These are phyloP conservation scores for Aphidius colemani DNA, from an alignment of 2,888 invertebrate genomes.

Conservation along the genomic window DNA sequence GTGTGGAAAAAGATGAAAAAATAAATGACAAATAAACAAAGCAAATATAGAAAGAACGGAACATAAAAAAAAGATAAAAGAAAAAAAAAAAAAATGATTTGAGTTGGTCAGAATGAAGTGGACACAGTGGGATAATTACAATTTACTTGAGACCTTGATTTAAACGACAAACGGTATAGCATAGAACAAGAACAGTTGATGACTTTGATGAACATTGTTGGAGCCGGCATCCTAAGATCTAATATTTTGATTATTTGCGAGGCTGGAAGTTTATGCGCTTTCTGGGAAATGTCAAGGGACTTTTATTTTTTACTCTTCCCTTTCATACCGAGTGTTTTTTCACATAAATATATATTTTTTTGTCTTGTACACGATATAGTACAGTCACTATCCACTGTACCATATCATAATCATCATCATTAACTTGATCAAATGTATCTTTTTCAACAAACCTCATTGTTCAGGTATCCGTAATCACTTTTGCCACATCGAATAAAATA, in stretches of 20 bases:
- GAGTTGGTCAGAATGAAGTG: conserved; percentile 39
- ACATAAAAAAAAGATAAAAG: neutral
- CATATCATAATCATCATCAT: conserved; percentile 17
- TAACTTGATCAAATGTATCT: conserved; percentile 20
- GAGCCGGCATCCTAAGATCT: conserved; percentile 48
- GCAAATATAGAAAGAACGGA: neutral
- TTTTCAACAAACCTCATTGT: conserved; percentile 12
- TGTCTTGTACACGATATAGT: no score
- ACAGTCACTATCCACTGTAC: conserved; percentile 8
- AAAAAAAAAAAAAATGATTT: conserved; percentile 21
- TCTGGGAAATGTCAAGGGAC: conserved; percentile 43
- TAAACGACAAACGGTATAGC: conserved; percentile 14
- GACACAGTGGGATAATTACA: conserved; percentile 39
- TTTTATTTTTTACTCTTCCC: conserved; percentile 40
- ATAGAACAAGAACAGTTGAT: conserved; percentile 24
- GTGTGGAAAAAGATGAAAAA: no score
- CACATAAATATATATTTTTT: no score
- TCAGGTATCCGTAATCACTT: no score
- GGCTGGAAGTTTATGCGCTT: conserved; percentile 49
- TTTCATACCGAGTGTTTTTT: conserved; percentile 21
- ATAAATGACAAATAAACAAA: no score
- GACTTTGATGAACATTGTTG: conserved; percentile 38
- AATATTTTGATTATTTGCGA: conserved; percentile 20
- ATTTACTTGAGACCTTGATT: conserved; percentile 29
- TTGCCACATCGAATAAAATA: no score